Conservation (phyloP, 2,797 vertebrate genomes). For the Vultur gryphus region DNA sequence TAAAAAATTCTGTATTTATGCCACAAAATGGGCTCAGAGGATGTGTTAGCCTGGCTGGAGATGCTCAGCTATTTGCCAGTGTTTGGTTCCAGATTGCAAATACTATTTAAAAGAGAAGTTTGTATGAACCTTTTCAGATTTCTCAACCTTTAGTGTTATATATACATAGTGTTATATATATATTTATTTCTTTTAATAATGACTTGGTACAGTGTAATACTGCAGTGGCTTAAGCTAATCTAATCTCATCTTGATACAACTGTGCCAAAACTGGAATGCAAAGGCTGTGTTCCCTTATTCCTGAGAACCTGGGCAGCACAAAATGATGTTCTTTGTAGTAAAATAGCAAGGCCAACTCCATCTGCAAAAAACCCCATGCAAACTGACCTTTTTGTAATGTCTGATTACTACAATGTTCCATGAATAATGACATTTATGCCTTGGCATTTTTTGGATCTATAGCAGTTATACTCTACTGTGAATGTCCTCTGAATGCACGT, state of each 20-base stretch:
- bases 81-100: not conserved
- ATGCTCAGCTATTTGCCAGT: not conserved
- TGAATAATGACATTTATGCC: not conserved
- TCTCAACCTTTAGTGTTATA: not conserved
- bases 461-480: not conserved
- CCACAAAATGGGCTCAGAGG: not conserved
- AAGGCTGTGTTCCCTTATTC: not conserved
- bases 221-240: not conserved
- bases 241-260: not conserved
- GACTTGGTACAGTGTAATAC: not conserved
- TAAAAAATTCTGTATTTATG: not conserved
- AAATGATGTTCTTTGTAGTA: not conserved
- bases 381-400: not conserved
- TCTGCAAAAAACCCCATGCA: not conserved
- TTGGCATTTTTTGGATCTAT: not conserved
- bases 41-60: not conserved
- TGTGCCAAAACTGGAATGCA: not conserved
- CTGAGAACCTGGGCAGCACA: not conserved
- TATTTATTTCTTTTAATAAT: not conserved
- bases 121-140: not conserved
- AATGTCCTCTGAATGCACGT: not conserved
- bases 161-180: not conserved
- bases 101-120: not conserved
- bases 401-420: not conserved
- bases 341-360: not conserved